Conservation (phyloP, 2,888 invertebrate species). For the Sphinx pinastri region DNA sequence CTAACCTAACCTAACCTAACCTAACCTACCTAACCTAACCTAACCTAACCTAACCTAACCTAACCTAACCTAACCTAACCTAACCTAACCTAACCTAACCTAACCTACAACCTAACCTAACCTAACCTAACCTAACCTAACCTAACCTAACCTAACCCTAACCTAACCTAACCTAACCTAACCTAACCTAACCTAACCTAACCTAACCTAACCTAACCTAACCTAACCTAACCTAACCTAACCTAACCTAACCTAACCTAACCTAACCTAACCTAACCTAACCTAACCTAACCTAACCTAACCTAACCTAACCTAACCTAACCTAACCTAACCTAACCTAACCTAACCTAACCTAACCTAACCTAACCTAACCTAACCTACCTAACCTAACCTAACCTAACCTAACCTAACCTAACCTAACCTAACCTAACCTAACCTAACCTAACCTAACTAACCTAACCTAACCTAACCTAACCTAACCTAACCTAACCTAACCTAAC, state of each 20-base stretch:
- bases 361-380: constrained; percentile 5
- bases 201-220: constrained; percentile 5
- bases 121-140: too few species aligned
- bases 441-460: constrained; percentile 5
- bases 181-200: constrained; percentile 5
- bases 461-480: constrained; percentile 5
- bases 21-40: too few species aligned
- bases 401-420: constrained; percentile 5
- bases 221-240: constrained; percentile 5
- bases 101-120: too few species aligned
- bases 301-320: constrained; percentile 5
- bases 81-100: constrained; percentile 30
- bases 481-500: constrained; percentile 5
- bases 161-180: constrained; percentile 1
- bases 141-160: constrained; percentile 3
- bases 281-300: constrained; percentile 5
- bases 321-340: constrained; percentile 5
- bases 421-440: constrained; percentile 5
- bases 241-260: constrained; percentile 5
- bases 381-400: constrained; percentile 5
- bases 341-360: constrained; percentile 5
- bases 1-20: constrained; percentile 40
- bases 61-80: constrained; percentile 32
- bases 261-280: constrained; percentile 5
- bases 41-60: constrained; percentile 32